Conservation (phyloP, 2,113 vertebrate species). For the Notarius quadriscutis region DNA sequence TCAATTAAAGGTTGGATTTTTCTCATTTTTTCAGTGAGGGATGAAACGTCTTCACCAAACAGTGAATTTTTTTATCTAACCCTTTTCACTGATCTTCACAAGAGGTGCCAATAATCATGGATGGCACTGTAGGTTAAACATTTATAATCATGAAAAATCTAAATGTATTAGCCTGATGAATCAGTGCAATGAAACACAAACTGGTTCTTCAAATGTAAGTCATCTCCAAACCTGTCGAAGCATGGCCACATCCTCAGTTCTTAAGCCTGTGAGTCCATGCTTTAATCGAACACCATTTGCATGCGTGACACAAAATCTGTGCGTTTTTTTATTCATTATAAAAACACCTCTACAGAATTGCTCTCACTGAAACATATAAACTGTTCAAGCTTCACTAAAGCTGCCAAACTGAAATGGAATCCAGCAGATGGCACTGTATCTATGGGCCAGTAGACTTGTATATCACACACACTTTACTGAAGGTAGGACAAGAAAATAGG, state of each 20-base stretch:
- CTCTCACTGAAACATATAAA: neutral
- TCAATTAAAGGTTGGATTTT: too few relatives aligned
- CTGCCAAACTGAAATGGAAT: neutral
- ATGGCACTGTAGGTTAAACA: neutral
- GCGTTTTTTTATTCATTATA: neutral
- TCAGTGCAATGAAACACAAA: neutral
- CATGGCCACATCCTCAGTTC: neutral
- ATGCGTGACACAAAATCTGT: neutral
- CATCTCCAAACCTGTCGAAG: neutral
- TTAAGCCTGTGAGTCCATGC: neutral
- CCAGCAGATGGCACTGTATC: constrained; percentile 43
- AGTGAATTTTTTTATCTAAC: too few relatives aligned
- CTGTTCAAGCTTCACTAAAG: neutral
- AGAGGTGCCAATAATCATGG: too few relatives aligned
- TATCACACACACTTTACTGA: neutral
- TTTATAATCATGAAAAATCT: neutral
- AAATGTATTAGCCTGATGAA: neutral
- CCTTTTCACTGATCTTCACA: too few relatives aligned
- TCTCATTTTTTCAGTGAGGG: too few relatives aligned
- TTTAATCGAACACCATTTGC: neutral
- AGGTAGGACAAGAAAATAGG: constrained; percentile 4
- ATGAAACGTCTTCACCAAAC: too few relatives aligned
- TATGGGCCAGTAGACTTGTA: neutral
- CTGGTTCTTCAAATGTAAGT: neutral
- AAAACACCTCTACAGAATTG: neutral